Base-by-base conservation (phyloP, 2,113 vertebrate species). In the Centropristis striata region DNA sequence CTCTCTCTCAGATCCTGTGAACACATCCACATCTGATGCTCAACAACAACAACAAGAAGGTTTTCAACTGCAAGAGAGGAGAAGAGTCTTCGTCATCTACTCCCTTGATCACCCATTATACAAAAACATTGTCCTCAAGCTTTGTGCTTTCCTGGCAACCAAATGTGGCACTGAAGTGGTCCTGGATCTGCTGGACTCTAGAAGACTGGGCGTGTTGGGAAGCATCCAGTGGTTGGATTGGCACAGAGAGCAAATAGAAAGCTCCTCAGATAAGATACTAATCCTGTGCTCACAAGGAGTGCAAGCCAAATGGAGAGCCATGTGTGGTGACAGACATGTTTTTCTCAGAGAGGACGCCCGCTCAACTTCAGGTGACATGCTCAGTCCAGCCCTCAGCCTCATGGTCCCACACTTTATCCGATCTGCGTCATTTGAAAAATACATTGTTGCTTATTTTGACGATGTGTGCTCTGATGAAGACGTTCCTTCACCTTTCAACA, bases 51-150 rank as follows among this genome's bases (percentile, higher is more conserved):
- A 57, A 13, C 39, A 69, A 23, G 13, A 69, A 23, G 13, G 36
- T 12, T 65, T 78, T 23, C 68, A 81, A 28, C 57, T 82, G 25
- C 60, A 39, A 50, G 55, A 80, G 58, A 90, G 77, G 58, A 94
- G 65, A 69, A 96, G 95, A 81, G 93, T 99, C 27, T 95, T 98
- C 90, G 80, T 99, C 3, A 91, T 99, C 75, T 98, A 99, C 90
- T 99, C 98, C 0, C 95, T 96, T 0, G 98, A 99, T 75, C 97
- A 99, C 71, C 92, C 92, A 14, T 90, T 97, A 37, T 99, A 99
- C 3, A 95, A 95, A 84, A 95, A 96, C 0, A 93, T 98, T 53
- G 94, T 99, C 73, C 92, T 99, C 12, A 97, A 94, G 90, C 95
- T 99, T 23, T 95, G 96, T 0, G 95, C 96, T 76, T 99, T 99